phyloP scores from a whole-genome alignment of 1,140 invertebrate genomes.

The Drosophila ironensis region DNA sequence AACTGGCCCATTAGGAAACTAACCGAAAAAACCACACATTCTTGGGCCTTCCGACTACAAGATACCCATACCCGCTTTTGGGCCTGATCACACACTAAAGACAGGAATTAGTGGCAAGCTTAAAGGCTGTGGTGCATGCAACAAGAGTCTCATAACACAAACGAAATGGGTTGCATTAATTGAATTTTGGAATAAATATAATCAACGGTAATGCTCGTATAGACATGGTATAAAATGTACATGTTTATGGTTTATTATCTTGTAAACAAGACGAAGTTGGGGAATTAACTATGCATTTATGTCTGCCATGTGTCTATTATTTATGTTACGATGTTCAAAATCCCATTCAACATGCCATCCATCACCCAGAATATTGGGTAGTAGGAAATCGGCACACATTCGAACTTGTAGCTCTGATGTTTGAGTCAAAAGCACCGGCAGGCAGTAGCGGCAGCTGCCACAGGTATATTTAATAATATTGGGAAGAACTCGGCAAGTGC shows the following conservation, averaged over 20 bases:
- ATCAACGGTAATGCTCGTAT: not conserved
- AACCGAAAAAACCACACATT: conserved; percentile 21
- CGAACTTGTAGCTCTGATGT: not conserved
- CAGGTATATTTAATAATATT: conserved; percentile 46
- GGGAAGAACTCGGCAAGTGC: not conserved
- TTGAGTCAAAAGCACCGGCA: conserved; percentile 26
- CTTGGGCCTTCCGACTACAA: not conserved
- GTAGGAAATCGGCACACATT: not conserved
- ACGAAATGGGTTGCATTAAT: conserved; percentile 13
- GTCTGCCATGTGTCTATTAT: too few relatives aligned
- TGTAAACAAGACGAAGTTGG: not conserved
- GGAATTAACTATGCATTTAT: not conserved
- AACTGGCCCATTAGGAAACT: conserved; percentile 53
- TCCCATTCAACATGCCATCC: not conserved
- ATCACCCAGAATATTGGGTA: not conserved
- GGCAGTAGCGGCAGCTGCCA: conserved; percentile 68
- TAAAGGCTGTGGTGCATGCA: conserved; percentile 1
- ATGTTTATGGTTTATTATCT: not conserved
- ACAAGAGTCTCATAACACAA: conserved; percentile 20
- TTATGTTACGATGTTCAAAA: not conserved
- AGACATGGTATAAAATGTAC: not conserved
- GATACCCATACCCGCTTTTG: conserved; percentile 32
- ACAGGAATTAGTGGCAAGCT: not conserved
- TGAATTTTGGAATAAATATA: conserved; percentile 5
- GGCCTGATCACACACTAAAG: conserved; percentile 8